phyloP scores from a whole-genome alignment of 2,113 vertebrate genomes.

The Casuarius casuarius region DNA sequence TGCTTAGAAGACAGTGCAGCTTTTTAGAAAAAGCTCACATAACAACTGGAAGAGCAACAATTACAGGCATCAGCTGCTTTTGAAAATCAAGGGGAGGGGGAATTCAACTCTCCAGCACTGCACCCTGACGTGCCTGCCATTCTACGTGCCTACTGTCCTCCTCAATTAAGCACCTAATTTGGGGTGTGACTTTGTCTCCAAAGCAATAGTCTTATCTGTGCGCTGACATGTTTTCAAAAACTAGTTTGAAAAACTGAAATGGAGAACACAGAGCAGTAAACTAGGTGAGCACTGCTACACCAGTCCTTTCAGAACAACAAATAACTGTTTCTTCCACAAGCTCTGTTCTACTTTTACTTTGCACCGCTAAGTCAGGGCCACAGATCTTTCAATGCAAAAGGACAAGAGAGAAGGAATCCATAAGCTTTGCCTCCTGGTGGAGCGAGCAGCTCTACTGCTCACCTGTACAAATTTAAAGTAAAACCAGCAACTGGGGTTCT shows the following conservation, averaged over 20 bases:
- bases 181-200: background rate
- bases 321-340: background rate
- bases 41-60: background rate
- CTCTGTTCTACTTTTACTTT: background rate
- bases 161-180: background rate
- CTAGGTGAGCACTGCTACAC: background rate
- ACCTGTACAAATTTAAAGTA: background rate
- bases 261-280: background rate
- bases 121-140: background rate
- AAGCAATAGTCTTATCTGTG: background rate
- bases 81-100: background rate
- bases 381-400: background rate
- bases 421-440: background rate
- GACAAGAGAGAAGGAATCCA: background rate
- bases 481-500: background rate
- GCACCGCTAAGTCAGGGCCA: background rate
- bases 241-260: background rate
- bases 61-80: background rate
- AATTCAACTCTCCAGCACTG: background rate
- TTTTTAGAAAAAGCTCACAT: background rate
- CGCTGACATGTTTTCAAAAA: background rate
- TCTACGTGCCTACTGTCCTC: background rate
- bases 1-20: background rate
- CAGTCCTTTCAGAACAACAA: background rate
- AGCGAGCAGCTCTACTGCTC: background rate